Base-by-base conservation (phyloP, 92 coral and sea anemone species). In the Porites divaricata region DNA sequence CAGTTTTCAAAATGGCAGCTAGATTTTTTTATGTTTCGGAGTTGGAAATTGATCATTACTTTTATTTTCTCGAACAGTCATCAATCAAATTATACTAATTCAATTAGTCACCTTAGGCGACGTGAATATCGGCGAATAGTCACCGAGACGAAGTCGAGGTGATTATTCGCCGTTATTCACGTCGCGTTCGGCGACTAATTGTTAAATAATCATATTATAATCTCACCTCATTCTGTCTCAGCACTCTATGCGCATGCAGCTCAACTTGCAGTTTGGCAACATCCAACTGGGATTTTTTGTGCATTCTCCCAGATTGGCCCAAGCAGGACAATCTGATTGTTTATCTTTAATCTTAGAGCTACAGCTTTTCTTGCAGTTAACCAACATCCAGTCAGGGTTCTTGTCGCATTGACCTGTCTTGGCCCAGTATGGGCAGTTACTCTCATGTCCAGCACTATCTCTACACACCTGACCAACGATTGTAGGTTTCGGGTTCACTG, bases 291-390 rank as follows among this genome's bases (percentile, higher is more conserved):
- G 92, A 81, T 90, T 90, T 53, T 88, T 93, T 1, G 48, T 57
- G 77, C 96, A 93, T 71, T 93, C 94, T 2, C 90, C 90, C 26
- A 9, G 48, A 28, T 67, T 68, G 16, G 94, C 88, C 96, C 96
- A 93, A 0, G 57, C 76, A 9, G 48, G 63, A 28, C 96, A 93
- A 23, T 65, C 67, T 2, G 54, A n/a, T n/a, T n/a, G 68, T 16
- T 87, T 12, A 1, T 93, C 96, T 72, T 51, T 54, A 35, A 35
- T 35, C 4, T 35, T 35, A 35, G 45, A 35, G 17, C 14, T 79
- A 70, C 98, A 95, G 53, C 92, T 90, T 65, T 72, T 88, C 58
- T 68, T 72, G 69, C 98, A 95, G 70, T 87, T 70, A 0, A 6
- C 26, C 23, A 63, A 12, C 98, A 95, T 92, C 75, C 71, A 95